These are phyloP conservation scores for Aurelia aurita DNA, from an alignment of 30 jellyfish, hydroid and myxozoan genomes.

Conservation along the genomic window DNA sequence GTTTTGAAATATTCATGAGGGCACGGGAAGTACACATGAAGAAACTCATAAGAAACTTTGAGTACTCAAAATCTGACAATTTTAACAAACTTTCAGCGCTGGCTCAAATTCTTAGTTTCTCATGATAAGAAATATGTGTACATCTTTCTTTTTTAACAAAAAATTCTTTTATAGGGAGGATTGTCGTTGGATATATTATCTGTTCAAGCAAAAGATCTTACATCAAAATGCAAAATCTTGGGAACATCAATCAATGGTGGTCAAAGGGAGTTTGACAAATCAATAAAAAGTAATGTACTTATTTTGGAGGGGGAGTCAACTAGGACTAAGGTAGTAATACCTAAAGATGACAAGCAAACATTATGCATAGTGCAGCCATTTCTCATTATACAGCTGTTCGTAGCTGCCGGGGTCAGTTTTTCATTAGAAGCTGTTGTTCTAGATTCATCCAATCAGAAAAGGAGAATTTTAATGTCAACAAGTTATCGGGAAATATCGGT, in stretches of 20 bases:
- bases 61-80: too few relatives aligned
- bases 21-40: too few relatives aligned
- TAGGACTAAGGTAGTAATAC: slow-evolving; percentile 68
- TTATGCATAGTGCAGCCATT: slow-evolving; percentile 76
- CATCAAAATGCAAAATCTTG: slow-evolving; percentile 65
- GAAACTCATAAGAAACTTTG: too few relatives aligned
- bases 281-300: slow-evolving; percentile 68
- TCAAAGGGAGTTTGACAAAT: slow-evolving; percentile 78
- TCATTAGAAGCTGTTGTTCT: slow-evolving; percentile 70
- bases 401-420: slow-evolving; percentile 70
- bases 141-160: too few relatives aligned
- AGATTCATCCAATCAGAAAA: slow-evolving; percentile 67
- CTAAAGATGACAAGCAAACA: slow-evolving; percentile 79
- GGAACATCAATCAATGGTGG: slow-evolving; percentile 71
- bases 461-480: slow-evolving; percentile 82
- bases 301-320: slow-evolving; percentile 90
- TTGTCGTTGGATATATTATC: slow-evolving; percentile 74
- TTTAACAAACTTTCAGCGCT: too few relatives aligned
- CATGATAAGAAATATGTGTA: too few relatives aligned
- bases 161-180: slow-evolving; percentile 82
- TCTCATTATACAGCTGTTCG: slow-evolving; percentile 70
- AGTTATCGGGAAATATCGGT: slow-evolving; percentile 76
- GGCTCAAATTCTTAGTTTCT: too few relatives aligned
- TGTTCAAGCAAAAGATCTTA: slow-evolving; percentile 81
- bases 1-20: too few relatives aligned